Percentiles rank a stretch among this genome's conserved stretches.
Conservation (phyloP, 2,888 invertebrate species). For the Lasioglossum vierecki region DNA sequence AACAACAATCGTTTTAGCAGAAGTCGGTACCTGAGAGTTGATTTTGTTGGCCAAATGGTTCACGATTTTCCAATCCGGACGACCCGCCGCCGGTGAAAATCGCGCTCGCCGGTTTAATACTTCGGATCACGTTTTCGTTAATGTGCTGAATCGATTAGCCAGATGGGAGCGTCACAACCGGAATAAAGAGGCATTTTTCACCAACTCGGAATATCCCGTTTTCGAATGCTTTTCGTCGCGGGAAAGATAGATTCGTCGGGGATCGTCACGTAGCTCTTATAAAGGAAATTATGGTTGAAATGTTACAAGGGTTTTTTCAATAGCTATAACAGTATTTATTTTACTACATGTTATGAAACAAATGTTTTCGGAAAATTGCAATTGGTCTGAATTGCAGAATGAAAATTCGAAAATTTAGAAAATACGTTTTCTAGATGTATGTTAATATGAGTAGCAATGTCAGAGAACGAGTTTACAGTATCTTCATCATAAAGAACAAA, state of each 20-base stretch:
- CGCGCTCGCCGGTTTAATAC: conserved; percentile 54
- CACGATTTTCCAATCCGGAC: too few relatives aligned
- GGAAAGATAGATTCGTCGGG: conserved; percentile 3
- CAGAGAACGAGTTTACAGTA: not conserved
- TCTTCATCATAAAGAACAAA: not conserved
- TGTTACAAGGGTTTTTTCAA: not conserved
- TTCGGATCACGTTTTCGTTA: conserved; percentile 53
- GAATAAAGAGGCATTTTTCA: conserved; percentile 46
- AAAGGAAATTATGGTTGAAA: not conserved
- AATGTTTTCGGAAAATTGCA: not conserved
- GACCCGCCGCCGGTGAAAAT: conserved; percentile 40
- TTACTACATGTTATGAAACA: not conserved
- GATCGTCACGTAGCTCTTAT: not conserved
- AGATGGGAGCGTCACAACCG: conserved; percentile 21
- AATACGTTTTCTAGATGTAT: not conserved
- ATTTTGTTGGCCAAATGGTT: too few relatives aligned
- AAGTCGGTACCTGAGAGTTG: too few relatives aligned
- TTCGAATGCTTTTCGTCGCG: not conserved
- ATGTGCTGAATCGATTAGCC: conserved; percentile 67
- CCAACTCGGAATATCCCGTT: conserved; percentile 22
- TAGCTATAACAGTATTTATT: too few relatives aligned
- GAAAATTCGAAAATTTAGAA: not conserved
- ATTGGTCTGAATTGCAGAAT: not conserved
- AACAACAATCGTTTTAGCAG: too few relatives aligned
- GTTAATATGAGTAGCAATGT: not conserved